Conservation (phyloP, 1,140 invertebrate genomes). For the Copidosoma floridanum region DNA sequence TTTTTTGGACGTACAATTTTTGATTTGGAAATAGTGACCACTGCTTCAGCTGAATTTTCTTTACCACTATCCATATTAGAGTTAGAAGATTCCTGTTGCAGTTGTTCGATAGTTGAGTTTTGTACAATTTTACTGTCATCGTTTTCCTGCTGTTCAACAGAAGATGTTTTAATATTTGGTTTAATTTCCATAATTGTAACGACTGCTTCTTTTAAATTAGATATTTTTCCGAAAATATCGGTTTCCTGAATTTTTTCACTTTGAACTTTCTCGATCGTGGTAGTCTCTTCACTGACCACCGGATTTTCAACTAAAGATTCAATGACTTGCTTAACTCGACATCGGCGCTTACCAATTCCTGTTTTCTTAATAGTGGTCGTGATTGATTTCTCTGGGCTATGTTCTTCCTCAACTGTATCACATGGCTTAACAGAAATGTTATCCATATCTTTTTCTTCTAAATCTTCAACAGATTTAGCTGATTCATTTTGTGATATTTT, state of each 20-base stretch:
- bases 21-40: conserved; percentile 40
- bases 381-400: no score
- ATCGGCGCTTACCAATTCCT: no score
- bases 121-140: not conserved
- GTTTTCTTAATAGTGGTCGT: no score
- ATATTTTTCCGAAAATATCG: no score
- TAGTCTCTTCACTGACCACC: no score
- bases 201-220: not conserved
- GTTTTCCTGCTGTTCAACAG: not conserved
- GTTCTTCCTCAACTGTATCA: not conserved
- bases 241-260: no score
- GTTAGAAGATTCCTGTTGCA: conserved; percentile 50
- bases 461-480: not conserved
- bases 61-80: conserved; percentile 54
- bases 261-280: no score
- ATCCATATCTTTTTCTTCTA: not conserved
- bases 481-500: not conserved
- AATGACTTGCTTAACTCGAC: not conserved
- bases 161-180: not conserved
- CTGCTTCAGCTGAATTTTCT: conserved; percentile 49
- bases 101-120: conserved; percentile 41
- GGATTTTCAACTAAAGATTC: not conserved
- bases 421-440: not conserved
- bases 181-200: not conserved
- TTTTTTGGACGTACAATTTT: conserved; percentile 48